Evolutionary conservation across 2,888 invertebrate genomes (phyloP), one percentile per base, ranked within the genome.

Genomic region (Poecilus cupreus): DNA sequence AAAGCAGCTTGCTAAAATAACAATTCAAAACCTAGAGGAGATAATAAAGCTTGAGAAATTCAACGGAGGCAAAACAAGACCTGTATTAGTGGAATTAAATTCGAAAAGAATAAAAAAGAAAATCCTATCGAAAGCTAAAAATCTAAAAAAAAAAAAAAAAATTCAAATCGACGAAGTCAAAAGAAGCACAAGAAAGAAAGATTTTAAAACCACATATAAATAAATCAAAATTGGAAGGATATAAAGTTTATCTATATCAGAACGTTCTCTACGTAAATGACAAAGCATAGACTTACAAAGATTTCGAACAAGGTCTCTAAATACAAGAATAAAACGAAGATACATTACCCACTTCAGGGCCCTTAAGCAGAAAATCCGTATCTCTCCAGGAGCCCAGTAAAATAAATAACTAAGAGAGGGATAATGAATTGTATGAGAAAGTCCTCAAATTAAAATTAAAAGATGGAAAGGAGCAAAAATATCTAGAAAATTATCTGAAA

Each of bases 31-130:
- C 11, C n/a, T 60, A 24, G 60, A 60, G n/a, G 26, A 60, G 0
- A 60, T 24, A 60, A 24, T 2, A 60, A n/a, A n/a, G n/a, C n/a
- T n/a, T n/a, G n/a, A n/a, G n/a, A 26, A 60, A 26, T 60, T 60
- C 16, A 60, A 60, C 26, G n/a, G 16, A 60, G n/a, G 10, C 5
- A 60, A 60, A 24, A 60, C 16, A 60, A 60, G 22, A 26, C 60
- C 60, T n/a, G 26, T 39, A 68, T 3, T 68, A 37, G 0, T 68
- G 39, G 37, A 68, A 68, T 13, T 68, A 37, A 72, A 46, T 24
- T 72, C 43, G 5, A 72, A 37, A 64, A n/a, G 37, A 64, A 32
- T 37, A 72, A 46, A 43, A 24, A 72, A 72, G 24, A 24, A 43
- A 46, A 26, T 60, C 2, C n/a, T 22, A 11, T 13, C 22, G n/a